Base-by-base conservation (phyloP, 2,113 vertebrate genomes). In the Butorides virescens region DNA sequence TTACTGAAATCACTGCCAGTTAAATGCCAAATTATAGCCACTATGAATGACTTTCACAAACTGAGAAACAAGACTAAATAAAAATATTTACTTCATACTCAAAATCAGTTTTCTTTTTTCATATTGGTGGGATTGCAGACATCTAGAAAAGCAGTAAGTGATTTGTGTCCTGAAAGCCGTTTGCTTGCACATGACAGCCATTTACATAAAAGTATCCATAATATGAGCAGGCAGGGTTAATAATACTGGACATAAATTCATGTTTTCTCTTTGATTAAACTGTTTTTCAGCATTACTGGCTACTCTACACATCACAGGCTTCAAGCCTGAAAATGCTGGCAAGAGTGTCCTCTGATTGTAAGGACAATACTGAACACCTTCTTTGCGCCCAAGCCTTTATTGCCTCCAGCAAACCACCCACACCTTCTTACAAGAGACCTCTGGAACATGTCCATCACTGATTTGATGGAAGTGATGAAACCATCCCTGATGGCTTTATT, bases 351-450 rank as follows among this genome's bases (percentile, higher is more conserved):
- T 34, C 59, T 10, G 21, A n/a, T 25, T n/a, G 8, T 22, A 56
- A 58, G 36, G 76, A 25, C 34, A 36, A 8, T 15, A 61, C 3
- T 14, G 20, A 80, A 52, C 25, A n/a, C 16, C 26, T 26, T 21
- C 42, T 59, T 47, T n/a, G 36, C 0, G 0, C 29, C 58, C 1
- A 2, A 62, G 47, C 37, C 59, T 34, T 72, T 8, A 76, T 2
- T 26, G 32, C 32, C 39, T 61, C 75, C 18, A n/a, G 53, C 27
- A 34, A 63, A 58, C 37, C 7, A 76, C 7, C 52, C 15, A 29
- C 70, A 86, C 11, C 25, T 21, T 47, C 85, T 42, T 17, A 34
- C 13, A 50, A 27, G 58, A 63, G 30, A 55, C 36, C 47, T 67
- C 70, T 19, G 27, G 46, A 81, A 76, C n/a, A 25, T 0, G 8